phyloP scores from a whole-genome alignment of 2,888 invertebrate species.

The Malachius bipustulatus region DNA sequence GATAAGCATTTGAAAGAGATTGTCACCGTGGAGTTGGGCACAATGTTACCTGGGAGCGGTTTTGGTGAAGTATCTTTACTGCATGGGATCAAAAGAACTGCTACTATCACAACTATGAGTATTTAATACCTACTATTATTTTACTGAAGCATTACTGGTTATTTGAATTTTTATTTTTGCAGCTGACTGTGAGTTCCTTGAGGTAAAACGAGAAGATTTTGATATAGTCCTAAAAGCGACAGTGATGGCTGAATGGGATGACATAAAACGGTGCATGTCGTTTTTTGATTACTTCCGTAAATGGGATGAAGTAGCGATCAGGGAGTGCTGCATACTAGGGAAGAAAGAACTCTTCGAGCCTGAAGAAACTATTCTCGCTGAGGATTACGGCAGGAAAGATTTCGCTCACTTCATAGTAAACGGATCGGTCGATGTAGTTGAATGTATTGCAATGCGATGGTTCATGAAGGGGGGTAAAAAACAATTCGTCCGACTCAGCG shows the following conservation, averaged over 20 bases:
- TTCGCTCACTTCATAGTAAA: constrained; percentile 44
- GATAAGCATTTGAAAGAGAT: constrained; percentile 41
- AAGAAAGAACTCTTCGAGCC: constrained; percentile 44
- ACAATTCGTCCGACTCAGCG: too few relatives aligned
- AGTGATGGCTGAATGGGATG: constrained; percentile 50
- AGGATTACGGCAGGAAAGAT: constrained; percentile 38
- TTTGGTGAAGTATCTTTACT: constrained; percentile 58
- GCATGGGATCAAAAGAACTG: constrained; percentile 47
- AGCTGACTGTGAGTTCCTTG: constrained; percentile 51
- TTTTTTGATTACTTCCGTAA: constrained; percentile 52
- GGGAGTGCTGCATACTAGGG: constrained; percentile 55
- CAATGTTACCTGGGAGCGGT: constrained; percentile 46
- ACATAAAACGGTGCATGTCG: constrained; percentile 45
- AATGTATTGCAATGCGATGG: constrained; percentile 34
- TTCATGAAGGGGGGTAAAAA: not conserved
- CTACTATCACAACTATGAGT: constrained; percentile 41
- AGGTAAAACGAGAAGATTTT: constrained; percentile 50
- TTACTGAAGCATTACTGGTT: constrained; percentile 11
- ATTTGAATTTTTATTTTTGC: constrained; percentile 14
- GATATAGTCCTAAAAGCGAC: constrained; percentile 45
- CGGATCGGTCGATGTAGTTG: constrained; percentile 49
- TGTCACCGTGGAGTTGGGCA: constrained; percentile 40
- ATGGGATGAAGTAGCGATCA: constrained; percentile 45
- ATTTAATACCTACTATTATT: constrained; percentile 5
- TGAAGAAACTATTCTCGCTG: constrained; percentile 46